Evolutionary conservation across 2,888 invertebrate genomes (phyloP).

Genomic region (Athalia rosae): DNA sequence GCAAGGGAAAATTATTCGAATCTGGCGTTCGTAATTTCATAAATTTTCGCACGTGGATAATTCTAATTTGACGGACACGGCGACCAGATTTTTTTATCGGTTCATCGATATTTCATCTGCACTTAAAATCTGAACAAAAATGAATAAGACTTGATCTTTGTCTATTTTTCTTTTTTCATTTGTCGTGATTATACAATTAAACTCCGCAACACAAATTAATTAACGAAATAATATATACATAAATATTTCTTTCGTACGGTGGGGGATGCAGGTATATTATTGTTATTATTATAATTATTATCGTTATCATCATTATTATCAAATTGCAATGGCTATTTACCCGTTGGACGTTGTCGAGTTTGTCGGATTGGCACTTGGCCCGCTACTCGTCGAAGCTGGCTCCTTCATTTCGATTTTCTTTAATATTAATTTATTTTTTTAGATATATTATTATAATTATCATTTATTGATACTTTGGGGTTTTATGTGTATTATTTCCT

Average conservation of each 20-base stretch:
- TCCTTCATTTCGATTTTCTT: constrained; percentile 59
- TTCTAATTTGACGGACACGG: constrained; percentile 37
- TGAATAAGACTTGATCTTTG: too few relatives aligned
- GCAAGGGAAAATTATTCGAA: background rate
- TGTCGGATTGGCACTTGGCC: constrained; percentile 55
- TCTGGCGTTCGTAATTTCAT: background rate
- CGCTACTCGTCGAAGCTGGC: constrained; percentile 59
- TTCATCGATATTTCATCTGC: background rate
- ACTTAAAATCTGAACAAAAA: constrained; percentile 40
- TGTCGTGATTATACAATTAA: background rate
- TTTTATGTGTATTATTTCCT: background rate
- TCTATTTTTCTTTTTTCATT: constrained; percentile 35
- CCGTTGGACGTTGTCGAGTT: constrained; percentile 62
- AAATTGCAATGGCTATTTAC: constrained; percentile 61
- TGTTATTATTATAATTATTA: constrained; percentile 42
- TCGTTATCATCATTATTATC: constrained; percentile 42
- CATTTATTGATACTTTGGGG: background rate
- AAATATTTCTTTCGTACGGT: constrained; percentile 43
- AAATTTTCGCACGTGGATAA: background rate
- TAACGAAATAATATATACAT: constrained; percentile 33
- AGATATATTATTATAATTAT: background rate
- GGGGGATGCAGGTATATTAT: constrained; percentile 53
- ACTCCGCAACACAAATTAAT: constrained; percentile 5
- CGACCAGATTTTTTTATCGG: background rate
- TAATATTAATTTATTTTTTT: background rate